Evolutionary conservation across 2,113 vertebrate genomes (phyloP).

Genomic region (Dromiciops gliroides): DNA sequence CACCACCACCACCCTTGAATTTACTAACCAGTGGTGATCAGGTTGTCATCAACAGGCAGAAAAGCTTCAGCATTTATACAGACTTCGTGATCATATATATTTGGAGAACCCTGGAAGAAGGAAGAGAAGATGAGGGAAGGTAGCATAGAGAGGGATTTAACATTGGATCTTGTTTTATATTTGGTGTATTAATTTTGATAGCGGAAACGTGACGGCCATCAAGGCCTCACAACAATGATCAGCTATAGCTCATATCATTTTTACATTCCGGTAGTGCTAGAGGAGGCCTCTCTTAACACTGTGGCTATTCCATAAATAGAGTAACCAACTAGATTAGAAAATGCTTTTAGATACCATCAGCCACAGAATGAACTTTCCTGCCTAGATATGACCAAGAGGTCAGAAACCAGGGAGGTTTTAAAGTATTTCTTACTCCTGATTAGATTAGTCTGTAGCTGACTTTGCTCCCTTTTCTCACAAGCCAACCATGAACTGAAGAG

Average conservation of each 20-base stretch:
- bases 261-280: not conserved
- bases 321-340: conserved; percentile 9
- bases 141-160: not conserved
- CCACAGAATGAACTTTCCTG: conserved; percentile 1
- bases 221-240: conserved; percentile 18
- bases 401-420: not conserved
- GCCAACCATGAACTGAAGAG: conserved; percentile 4
- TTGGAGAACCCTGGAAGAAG: conserved; percentile 83
- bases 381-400: conserved; percentile 13
- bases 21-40: conserved; percentile 91
- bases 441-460: not conserved
- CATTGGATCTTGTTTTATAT: conserved; percentile 32
- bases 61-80: conserved; percentile 89
- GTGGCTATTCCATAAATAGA: not conserved
- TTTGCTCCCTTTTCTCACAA: not conserved
- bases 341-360: conserved; percentile 7
- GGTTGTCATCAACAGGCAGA: conserved; percentile 89
- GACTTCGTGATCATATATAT: conserved; percentile 91
- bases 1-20: not conserved
- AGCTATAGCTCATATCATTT: not conserved
- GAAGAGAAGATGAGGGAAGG: not conserved
- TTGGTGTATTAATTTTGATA: conserved; percentile 28
- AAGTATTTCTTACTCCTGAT: not conserved
- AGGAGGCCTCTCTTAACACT: not conserved
- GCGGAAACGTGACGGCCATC: conserved; percentile 25